A percentile compares a stretch with the other conserved stretches of the same genome.
These are phyloP conservation scores for Thamnophis elegans DNA, from an alignment of 2,797 vertebrate species.

Conservation along the genomic window DNA sequence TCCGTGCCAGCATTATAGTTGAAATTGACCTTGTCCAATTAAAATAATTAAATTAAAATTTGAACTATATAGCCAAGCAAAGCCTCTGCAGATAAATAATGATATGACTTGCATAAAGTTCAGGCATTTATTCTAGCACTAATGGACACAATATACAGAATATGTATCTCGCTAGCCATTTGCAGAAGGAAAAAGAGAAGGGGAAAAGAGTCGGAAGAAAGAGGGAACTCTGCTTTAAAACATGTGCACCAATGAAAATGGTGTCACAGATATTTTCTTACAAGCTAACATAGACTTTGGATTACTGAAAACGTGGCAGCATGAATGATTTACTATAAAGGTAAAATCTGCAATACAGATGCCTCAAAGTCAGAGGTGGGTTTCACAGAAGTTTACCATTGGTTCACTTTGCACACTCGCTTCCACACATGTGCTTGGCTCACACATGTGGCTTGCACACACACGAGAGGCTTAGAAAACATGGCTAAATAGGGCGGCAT, in stretches of 20 bases:
- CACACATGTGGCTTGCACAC: no score
- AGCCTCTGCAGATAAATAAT: slow-evolving; percentile 56
- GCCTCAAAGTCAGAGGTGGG: not conserved
- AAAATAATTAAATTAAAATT: slow-evolving; percentile 64
- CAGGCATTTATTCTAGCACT: slow-evolving; percentile 8
- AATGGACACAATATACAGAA: slow-evolving; percentile 17
- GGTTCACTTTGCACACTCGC: no score
- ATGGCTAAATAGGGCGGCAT: no score
- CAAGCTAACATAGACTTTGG: slow-evolving; percentile 10
- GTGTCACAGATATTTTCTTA: slow-evolving; percentile 27
- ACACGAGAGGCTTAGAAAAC: no score
- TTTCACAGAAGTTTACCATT: no score
- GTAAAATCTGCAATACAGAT: not conserved
- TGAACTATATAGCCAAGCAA: slow-evolving; percentile 59
- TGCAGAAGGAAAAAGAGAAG: slow-evolving; percentile 6
- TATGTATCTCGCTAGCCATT: slow-evolving; percentile 12
- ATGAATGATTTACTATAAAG: not conserved
- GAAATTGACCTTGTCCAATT: slow-evolving; percentile 67
- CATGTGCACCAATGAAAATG: not conserved
- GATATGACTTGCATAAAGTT: slow-evolving; percentile 36
- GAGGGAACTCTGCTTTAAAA: slow-evolving; percentile 41
- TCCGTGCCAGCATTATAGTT: slow-evolving; percentile 60
- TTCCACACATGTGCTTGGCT: no score
- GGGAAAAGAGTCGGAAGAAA: slow-evolving; percentile 2
- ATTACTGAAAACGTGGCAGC: slow-evolving; percentile 12